Conservation (phyloP, 2,888 invertebrate genomes). For the Gymnosoma rotundatum region DNA sequence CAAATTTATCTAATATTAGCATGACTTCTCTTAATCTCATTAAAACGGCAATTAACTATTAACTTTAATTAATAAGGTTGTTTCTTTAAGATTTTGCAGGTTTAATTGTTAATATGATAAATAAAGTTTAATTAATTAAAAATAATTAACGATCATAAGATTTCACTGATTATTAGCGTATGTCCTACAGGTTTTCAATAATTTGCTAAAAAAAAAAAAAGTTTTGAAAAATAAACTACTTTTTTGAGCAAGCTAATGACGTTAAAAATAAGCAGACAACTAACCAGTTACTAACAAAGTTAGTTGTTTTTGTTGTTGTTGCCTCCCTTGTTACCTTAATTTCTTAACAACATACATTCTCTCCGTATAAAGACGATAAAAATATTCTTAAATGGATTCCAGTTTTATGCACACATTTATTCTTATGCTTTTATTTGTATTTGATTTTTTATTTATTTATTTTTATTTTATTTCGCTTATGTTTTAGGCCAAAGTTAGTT, state of each 20-base stretch:
- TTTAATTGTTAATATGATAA: too few species aligned
- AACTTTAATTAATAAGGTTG: neutral
- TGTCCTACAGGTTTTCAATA: constrained; percentile 6
- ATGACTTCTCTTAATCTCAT: neutral
- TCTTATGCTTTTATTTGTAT: constrained; percentile 20
- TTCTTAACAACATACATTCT: constrained; percentile 37
- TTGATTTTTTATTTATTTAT: constrained; percentile 8
- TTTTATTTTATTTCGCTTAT: constrained; percentile 16
- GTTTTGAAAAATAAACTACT: constrained; percentile 12
- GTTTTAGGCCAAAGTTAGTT: constrained; percentile 15
- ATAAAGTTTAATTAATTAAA: neutral
- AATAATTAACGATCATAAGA: neutral
- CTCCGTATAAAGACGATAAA: constrained; percentile 16
- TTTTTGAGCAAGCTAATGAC: constrained; percentile 54
- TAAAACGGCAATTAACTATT: neutral
- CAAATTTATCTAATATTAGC: too few species aligned
- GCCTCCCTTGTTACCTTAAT: constrained; percentile 63
- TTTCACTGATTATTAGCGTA: constrained; percentile 2
- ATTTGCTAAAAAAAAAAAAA: constrained; percentile 7
- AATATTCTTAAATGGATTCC: constrained; percentile 63
- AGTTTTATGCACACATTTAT: constrained; percentile 46
- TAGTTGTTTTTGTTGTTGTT: constrained; percentile 23
- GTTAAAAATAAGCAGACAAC: constrained; percentile 16
- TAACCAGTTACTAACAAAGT: constrained; percentile 44
- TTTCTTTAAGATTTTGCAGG: too few species aligned